These are phyloP conservation scores for Catocala sponsa DNA, from an alignment of 2,888 invertebrate species.

Conservation along the genomic window DNA sequence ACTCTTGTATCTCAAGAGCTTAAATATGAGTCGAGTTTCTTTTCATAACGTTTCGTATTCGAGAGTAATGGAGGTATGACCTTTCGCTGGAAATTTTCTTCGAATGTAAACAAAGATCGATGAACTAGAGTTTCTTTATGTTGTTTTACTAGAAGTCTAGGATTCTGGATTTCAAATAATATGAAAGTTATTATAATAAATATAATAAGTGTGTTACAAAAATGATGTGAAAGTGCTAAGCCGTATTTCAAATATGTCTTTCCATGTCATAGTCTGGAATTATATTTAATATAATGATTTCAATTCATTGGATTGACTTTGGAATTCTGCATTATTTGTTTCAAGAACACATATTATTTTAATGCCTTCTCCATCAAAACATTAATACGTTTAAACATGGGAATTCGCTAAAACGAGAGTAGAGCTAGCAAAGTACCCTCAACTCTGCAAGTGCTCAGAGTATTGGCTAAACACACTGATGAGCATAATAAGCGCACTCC, in stretches of 20 bases:
- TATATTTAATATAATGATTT: no score
- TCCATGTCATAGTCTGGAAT: no score
- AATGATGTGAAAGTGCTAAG: not conserved
- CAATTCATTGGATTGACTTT: no score
- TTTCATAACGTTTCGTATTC: slow-evolving; percentile 32
- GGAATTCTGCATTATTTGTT: no score
- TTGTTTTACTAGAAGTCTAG: not conserved
- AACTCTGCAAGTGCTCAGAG: no score
- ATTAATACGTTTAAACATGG: no score
- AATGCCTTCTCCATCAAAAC: no score
- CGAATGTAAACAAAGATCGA: slow-evolving; percentile 6
- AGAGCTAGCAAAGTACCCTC: no score
- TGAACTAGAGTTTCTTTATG: not conserved
- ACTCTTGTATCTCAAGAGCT: slow-evolving; percentile 54
- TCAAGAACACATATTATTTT: no score
- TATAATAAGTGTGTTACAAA: not conserved
- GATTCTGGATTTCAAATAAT: not conserved
- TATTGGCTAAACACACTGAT: no score
- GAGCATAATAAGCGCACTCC: no score
- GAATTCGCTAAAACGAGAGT: no score
- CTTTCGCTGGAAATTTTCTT: slow-evolving; percentile 28
- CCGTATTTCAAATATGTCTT: not conserved
- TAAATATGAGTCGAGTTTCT: slow-evolving; percentile 37
- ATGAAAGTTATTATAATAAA: not conserved
- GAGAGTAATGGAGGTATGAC: slow-evolving; percentile 27